Percentiles rank a stretch among this genome's conserved stretches.
Evolutionary conservation across 2,888 invertebrate species (phyloP).

Genomic region (Parnassius orleans): DNA sequence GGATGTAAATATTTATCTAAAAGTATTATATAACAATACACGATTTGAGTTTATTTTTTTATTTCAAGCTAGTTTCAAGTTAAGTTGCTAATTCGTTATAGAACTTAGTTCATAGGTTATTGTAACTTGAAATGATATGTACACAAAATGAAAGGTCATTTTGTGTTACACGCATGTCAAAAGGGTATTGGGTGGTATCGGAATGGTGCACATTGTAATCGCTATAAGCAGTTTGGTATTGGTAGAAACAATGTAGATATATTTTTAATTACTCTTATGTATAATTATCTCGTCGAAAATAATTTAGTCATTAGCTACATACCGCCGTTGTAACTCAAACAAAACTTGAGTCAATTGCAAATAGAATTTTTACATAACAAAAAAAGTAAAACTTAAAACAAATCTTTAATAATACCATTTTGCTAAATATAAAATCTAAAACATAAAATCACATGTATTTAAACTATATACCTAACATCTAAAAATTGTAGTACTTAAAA

Average conservation of each 20-base stretch:
- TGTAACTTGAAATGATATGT: background rate
- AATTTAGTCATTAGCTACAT: background rate
- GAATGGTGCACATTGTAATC: background rate
- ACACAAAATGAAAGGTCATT: too few relatives aligned
- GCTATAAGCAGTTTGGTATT: too few relatives aligned
- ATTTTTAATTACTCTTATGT: background rate
- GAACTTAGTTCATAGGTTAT: background rate
- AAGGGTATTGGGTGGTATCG: background rate
- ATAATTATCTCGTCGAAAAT: background rate
- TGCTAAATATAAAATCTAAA: too few relatives aligned
- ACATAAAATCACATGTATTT: too few relatives aligned
- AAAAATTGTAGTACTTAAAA: too few relatives aligned
- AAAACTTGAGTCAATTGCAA: background rate
- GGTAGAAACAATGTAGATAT: too few relatives aligned
- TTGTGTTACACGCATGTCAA: too few relatives aligned
- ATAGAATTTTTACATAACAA: too few relatives aligned
- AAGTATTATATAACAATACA: background rate
- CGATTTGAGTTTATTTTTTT: background rate
- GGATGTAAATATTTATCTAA: constrained; percentile 3
- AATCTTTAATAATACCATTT: too few relatives aligned
- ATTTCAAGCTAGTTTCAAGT: background rate
- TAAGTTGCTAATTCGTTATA: too few relatives aligned
- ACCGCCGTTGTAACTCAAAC: background rate
- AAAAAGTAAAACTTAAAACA: too few relatives aligned
- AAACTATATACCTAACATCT: too few relatives aligned